Conservation (phyloP, 2,797 vertebrate species). For the Melanogrammus aeglefinus region DNA sequence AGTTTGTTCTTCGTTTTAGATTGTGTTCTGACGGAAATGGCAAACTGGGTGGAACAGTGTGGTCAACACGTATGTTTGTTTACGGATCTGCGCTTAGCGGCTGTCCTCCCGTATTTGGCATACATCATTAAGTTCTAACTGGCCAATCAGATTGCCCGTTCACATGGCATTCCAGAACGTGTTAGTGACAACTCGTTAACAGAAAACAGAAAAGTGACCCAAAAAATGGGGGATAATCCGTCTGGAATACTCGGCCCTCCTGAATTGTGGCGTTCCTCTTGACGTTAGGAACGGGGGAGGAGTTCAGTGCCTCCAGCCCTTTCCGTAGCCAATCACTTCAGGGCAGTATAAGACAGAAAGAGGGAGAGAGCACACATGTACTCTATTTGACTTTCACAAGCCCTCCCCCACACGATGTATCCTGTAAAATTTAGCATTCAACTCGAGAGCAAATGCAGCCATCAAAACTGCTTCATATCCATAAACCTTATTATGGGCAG, state of each 20-base stretch:
- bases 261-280: slow-evolving; percentile 67
- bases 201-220: slow-evolving; percentile 78
- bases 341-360: slow-evolving; percentile 29
- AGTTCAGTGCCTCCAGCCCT: slow-evolving; percentile 29
- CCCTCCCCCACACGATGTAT: slow-evolving; percentile 39
- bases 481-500: slow-evolving; percentile 67
- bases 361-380: background rate
- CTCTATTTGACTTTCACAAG: slow-evolving; percentile 37
- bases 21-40: slow-evolving; percentile 67
- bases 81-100: slow-evolving; percentile 63
- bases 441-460: slow-evolving; percentile 47
- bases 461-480: slow-evolving; percentile 57
- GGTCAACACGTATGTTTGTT: slow-evolving; percentile 77
- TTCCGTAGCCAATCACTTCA: slow-evolving; percentile 26
- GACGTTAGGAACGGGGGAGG: slow-evolving; percentile 61
- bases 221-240: slow-evolving; percentile 68
- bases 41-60: slow-evolving; percentile 69
- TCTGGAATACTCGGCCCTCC: slow-evolving; percentile 67
- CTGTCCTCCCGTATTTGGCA: slow-evolving; percentile 77
- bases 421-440: slow-evolving; percentile 56
- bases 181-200: slow-evolving; percentile 82
- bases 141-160: slow-evolving; percentile 74
- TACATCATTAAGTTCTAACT: slow-evolving; percentile 79
- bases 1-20: slow-evolving; percentile 64
- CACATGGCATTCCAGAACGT: slow-evolving; percentile 77